Evolutionary conservation across 53 echinoderm and acorn worm genomes (phyloP), one percentile per base, ranked within the genome.

Genomic region (Antedon mediterranea): DNA sequence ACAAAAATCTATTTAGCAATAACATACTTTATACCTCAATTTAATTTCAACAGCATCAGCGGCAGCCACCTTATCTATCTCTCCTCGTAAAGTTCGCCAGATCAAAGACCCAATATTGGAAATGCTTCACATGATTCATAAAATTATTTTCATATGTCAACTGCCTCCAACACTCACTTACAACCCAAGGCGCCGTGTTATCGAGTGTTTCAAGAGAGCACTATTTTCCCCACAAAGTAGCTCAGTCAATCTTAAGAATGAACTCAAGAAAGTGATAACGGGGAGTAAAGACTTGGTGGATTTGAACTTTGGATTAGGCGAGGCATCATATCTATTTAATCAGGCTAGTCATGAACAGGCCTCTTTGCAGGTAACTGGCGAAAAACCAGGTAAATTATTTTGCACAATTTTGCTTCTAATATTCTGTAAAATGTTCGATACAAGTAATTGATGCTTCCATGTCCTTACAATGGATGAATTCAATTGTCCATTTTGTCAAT

Each of bases 181-280:
- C 13, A 98, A 98, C 83, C 98, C 98, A 11, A 81, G 98, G 23
- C 83, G 98, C 0, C 87, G 84, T 78, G 98, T 98, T 43, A 98
- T 98, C 31, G 98, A 93, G 79, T 84, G 98, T 41, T 98, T 98
- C 83, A 98, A 98, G 86, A 90, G 88, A 80, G 98, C 92, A 31
- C 86, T 98, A 28, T 98, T 98, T 74, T 85, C 98, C 31, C 85
- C 86, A 0, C 92, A 90, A 83, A 86, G 88, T 31, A 98, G 88
- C 77, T 93, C 88, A 0, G 89, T 90, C 74, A 98, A 98, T 57
- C 80, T 98, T 30, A 98, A 98, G 86, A 90, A 76, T 32, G 98
- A 98, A 80, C 85, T 98, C 23, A 98, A 93, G 76, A 98, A 98
- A 87, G 98, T 98, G 8, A 85, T 90, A 15, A 74, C 84, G 26